Evolutionary conservation across 2,113 vertebrate species (phyloP).

Genomic region (Copsychus sechellarum): DNA sequence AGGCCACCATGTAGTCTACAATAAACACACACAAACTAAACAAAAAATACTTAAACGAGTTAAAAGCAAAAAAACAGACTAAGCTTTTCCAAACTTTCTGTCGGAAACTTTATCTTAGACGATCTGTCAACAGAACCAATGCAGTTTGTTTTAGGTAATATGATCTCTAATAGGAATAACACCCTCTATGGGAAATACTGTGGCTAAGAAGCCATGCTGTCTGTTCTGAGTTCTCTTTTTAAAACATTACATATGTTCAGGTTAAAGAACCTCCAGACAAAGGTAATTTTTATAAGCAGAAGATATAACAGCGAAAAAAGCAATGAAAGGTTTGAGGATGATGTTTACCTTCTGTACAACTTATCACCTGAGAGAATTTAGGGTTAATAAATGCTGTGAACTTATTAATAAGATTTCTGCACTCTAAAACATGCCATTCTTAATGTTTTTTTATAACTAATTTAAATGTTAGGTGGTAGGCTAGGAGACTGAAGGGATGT

Average conservation of each 20-base stretch:
- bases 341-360: neutral
- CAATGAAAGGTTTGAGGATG: neutral
- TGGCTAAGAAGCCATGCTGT: neutral
- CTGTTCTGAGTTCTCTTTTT: neutral
- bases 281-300: neutral
- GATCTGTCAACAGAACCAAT: neutral
- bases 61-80: neutral
- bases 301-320: neutral
- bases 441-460: neutral
- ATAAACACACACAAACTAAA: neutral
- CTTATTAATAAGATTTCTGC: neutral
- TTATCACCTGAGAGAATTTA: neutral
- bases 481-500: neutral
- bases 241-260: neutral
- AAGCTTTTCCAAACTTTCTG: neutral
- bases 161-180: neutral
- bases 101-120: neutral
- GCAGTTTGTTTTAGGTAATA: neutral
- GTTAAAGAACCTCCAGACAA: neutral
- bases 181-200: neutral
- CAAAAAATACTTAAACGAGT: neutral
- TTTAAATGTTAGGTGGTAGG: neutral
- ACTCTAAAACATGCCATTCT: neutral
- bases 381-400: neutral
- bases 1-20: accelerated